phyloP scores from a whole-genome alignment of 35 echinoderm and acorn worm genomes.

The Apostichopus californicus region DNA sequence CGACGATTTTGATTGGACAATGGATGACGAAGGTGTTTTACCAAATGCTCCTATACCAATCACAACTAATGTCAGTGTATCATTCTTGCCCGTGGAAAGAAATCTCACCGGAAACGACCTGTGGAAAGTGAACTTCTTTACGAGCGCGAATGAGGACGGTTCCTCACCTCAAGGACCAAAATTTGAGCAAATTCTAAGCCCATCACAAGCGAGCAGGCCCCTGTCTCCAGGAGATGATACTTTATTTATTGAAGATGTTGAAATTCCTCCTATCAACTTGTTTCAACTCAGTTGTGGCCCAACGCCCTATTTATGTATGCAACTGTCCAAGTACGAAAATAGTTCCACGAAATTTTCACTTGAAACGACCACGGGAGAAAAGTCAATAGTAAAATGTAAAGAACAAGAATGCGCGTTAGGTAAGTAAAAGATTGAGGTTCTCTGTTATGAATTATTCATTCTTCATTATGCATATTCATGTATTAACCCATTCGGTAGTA shows the following conservation, averaged over 20 bases:
- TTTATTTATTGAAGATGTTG: conserved; percentile 7
- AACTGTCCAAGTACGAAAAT: conserved; percentile 20
- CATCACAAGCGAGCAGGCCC: background rate
- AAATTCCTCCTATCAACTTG: conserved; percentile 8
- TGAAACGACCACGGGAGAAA: background rate
- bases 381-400: conserved; percentile 11
- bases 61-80: conserved; percentile 19
- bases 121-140: conserved; percentile 38
- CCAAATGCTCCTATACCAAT: background rate
- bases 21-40: background rate
- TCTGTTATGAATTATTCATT: no score
- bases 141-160: conserved; percentile 7
- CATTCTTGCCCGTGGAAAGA: conserved; percentile 25
- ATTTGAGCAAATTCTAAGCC: conserved; percentile 25
- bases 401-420: conserved; percentile 23
- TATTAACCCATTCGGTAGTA: no score
- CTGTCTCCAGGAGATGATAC: conserved; percentile 5
- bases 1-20: conserved; percentile 45
- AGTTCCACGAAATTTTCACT: conserved; percentile 5
- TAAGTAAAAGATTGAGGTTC: background rate
- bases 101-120: conserved; percentile 11
- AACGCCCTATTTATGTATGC: conserved; percentile 28
- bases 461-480: no score
- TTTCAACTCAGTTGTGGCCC: conserved; percentile 20
- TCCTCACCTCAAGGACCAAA: background rate